phyloP scores from a whole-genome alignment of 2,888 invertebrate genomes.

The Eledona agricola region DNA sequence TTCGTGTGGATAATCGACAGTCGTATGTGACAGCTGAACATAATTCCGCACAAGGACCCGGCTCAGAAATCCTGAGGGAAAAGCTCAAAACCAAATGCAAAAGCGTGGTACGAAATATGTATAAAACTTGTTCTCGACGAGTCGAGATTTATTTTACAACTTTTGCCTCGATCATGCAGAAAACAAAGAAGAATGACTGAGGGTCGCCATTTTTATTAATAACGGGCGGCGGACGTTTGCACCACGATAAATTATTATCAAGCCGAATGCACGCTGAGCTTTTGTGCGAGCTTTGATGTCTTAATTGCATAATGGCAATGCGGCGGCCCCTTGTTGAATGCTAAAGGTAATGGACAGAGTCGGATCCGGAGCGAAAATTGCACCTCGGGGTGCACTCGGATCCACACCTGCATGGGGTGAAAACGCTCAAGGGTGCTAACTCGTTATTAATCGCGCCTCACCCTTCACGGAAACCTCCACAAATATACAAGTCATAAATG shows the following conservation, averaged over 20 bases:
- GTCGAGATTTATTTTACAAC: conserved; percentile 43
- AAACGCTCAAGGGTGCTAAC: conserved; percentile 8
- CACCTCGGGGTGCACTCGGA: conserved; percentile 30
- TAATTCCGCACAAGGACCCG: conserved; percentile 47
- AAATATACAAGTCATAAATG: not conserved
- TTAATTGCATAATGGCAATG: conserved; percentile 38
- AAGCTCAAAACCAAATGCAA: conserved; percentile 42
- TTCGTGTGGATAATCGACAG: conserved; percentile 56
- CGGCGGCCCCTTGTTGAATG: conserved; percentile 30
- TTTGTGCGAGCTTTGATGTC: conserved; percentile 40
- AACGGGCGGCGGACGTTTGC: conserved; percentile 10
- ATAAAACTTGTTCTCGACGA: conserved; percentile 41
- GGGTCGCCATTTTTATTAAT: conserved; percentile 29
- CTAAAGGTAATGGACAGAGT: conserved; percentile 25
- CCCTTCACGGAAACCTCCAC: not conserved
- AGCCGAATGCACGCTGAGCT: conserved; percentile 27
- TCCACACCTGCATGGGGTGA: conserved; percentile 27
- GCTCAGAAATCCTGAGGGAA: conserved; percentile 38
- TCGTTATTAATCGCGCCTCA: conserved; percentile 3
- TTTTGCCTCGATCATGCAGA: conserved; percentile 38
- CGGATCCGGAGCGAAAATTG: conserved; percentile 13
- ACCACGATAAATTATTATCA: conserved; percentile 28
- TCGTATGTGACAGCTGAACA: conserved; percentile 56
- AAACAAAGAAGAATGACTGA: conserved; percentile 37
- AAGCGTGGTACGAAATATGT: conserved; percentile 37